These are phyloP conservation scores for Idaea biselata DNA, from an alignment of 2,888 invertebrate genomes.

Conservation along the genomic window DNA sequence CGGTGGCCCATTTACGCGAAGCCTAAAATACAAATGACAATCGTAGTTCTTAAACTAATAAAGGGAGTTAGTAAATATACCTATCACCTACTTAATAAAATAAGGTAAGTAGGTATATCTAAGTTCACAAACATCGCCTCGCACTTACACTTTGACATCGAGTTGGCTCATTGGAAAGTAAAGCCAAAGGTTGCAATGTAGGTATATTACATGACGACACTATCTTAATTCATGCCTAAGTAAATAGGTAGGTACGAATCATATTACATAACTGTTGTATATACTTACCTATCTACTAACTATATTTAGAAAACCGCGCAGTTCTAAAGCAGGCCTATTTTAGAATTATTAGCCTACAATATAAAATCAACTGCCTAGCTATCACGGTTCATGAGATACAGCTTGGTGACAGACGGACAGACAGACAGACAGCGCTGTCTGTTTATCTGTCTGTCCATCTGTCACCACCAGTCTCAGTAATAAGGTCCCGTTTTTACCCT, in stretches of 20 bases:
- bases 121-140: neutral
- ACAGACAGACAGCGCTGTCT: too few species aligned
- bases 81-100: neutral
- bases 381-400: too few species aligned
- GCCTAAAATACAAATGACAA: too few species aligned
- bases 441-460: too few species aligned
- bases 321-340: too few species aligned
- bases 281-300: neutral
- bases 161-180: constrained; percentile 65
- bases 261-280: neutral
- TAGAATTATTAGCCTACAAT: too few species aligned
- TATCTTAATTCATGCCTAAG: constrained; percentile 14
- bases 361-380: too few species aligned
- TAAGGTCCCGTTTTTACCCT: too few species aligned
- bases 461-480: too few species aligned
- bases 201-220: constrained; percentile 20
- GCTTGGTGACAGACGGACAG: too few species aligned
- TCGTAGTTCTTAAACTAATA: too few species aligned
- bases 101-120: neutral
- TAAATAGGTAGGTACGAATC: neutral
- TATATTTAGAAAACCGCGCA: neutral
- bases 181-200: constrained; percentile 57
- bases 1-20: too few species aligned
- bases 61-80: neutral
- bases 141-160: constrained; percentile 14